A percentile compares a stretch with the other conserved stretches of the same genome.
These are phyloP conservation scores for Actinemys pallida DNA, from an alignment of 2,113 vertebrate genomes.

Conservation along the genomic window DNA sequence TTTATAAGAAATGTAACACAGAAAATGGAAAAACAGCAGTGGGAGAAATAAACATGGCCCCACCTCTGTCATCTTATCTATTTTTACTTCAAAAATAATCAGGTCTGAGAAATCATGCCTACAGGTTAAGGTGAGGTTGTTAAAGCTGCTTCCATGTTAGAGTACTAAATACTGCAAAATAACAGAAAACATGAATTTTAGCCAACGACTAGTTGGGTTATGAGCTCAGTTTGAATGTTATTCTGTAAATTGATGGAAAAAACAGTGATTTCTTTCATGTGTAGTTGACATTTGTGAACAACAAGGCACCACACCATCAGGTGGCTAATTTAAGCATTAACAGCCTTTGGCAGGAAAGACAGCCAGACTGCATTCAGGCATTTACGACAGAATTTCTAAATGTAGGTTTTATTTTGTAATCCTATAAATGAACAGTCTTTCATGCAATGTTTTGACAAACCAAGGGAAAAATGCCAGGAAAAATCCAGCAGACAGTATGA, in stretches of 20 bases:
- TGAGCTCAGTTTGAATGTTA: constrained; percentile 44
- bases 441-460: constrained; percentile 79
- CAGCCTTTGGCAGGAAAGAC: constrained; percentile 67
- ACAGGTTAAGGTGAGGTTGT: background rate
- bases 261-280: constrained; percentile 43
- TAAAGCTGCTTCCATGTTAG: accelerated
- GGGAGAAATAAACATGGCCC: background rate
- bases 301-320: constrained; percentile 68
- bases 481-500: constrained; percentile 76
- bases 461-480: constrained; percentile 71
- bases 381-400: constrained; percentile 75
- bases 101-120: background rate
- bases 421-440: constrained; percentile 74
- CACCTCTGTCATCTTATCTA: background rate
- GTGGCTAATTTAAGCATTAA: constrained; percentile 75
- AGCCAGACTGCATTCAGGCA: constrained; percentile 70
- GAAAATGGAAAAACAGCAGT: background rate
- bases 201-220: constrained; percentile 31
- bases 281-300: constrained; percentile 75
- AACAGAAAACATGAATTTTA: background rate
- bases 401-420: constrained; percentile 71
- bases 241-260: constrained; percentile 30
- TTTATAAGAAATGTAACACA: background rate
- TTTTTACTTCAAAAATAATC: background rate
- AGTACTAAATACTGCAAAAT: background rate